Base-by-base conservation (phyloP, 2,113 vertebrate species). In the Forbesichthys agassizii region DNA sequence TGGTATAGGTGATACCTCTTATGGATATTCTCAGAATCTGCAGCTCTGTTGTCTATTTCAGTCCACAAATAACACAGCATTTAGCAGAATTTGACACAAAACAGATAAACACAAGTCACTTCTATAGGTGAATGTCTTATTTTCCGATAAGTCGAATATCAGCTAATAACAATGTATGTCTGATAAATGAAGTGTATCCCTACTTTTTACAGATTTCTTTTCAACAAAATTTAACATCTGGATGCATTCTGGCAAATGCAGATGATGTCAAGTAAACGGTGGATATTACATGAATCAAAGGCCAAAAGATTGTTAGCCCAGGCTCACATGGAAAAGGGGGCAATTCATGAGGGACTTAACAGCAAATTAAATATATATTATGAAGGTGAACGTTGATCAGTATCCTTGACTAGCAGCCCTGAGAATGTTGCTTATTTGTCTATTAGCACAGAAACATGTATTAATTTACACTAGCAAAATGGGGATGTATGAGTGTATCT, bases 311-410 rank as follows among this genome's bases (percentile, higher is more conserved):
- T 84, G 84, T 88, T 88, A 68, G 81, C 73, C 27, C 74, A 48
- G 67, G 71, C 82, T 74, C 71, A 51, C 64, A 82, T 76, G 70
- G 60, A 82, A 83, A 85, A 80, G 70, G 56, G 75, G 16, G 70
- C 77, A 86, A 90, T 88, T 84, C 84, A 84, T 73, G 64, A 80
- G 74, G 61, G 80, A 68, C 75, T 86, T 82, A 82, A 79, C 82
- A 69, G 74, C 74, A 87, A 86, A 88, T 89, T 83, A 83, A 86
- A 89, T 77, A 69, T 72, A 89, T 14, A 88, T 87, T 84, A 87
- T 69, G 59, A 69, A 71, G 82, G 77, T 84, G 82, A 86, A 64
- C 69, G 62, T 72, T 78, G 86, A 90, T 90, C 89, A 86, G 87
- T 89, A 88, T 87, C 82, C 81, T 80, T 78, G 78, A 84, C 75